These are phyloP conservation scores for Myiotriccus ornatus DNA, from an alignment of 2,797 vertebrate genomes.

Conservation along the genomic window DNA sequence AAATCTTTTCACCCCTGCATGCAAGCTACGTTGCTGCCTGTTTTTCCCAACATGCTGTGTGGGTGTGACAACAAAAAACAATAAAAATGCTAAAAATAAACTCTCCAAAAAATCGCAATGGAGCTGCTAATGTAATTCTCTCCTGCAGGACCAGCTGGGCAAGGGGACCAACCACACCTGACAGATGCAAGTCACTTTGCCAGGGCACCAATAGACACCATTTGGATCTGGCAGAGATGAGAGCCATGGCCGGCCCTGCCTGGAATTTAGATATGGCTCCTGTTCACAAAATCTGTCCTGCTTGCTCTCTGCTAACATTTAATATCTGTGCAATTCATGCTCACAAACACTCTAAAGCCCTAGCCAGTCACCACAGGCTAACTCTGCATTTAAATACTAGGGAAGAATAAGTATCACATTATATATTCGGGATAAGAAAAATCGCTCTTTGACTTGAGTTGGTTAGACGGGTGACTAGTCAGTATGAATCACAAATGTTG, in stretches of 20 bases:
- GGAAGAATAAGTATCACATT: not conserved
- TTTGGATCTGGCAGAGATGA: not conserved
- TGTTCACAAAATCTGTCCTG: not conserved
- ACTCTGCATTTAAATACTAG: not conserved
- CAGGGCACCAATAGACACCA: not conserved
- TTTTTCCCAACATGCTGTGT: rapidly evolving
- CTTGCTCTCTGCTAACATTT: not conserved
- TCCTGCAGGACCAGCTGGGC: not conserved
- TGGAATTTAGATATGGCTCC: slow-evolving; percentile 5
- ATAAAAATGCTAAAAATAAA: not conserved
- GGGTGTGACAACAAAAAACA: not conserved
- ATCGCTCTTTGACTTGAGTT: not conserved
- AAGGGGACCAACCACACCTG: not conserved
- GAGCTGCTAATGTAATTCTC: not conserved
- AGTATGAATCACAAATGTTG: slow-evolving; percentile 14
- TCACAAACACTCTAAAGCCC: not conserved
- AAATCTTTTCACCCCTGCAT: rapidly evolving
- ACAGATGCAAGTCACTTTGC: not conserved
- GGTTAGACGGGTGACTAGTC: not conserved
- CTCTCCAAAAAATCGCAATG: not conserved
- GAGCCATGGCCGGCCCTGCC: not conserved
- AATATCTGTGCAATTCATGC: not conserved
- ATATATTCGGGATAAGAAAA: slow-evolving; percentile 11
- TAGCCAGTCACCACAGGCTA: not conserved
- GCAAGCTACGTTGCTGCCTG: not conserved